Evolutionary conservation across 1,140 invertebrate species (phyloP), one percentile per base, ranked within the genome.

Genomic region (Neomicropteryx cornuta): DNA sequence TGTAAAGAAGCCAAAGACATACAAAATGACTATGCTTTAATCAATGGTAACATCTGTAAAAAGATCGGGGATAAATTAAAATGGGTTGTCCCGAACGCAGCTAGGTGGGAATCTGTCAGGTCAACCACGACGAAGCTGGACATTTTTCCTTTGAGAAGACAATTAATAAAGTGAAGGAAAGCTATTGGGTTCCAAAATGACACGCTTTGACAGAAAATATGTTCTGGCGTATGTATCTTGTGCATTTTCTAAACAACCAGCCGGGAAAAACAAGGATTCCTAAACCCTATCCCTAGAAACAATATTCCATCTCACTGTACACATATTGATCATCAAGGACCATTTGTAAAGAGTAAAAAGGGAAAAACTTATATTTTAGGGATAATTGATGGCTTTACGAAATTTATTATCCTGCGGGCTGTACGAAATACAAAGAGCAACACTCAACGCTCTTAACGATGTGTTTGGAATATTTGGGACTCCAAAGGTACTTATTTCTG

Each of bases 301-400:
- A 28, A 23, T n/a, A 27, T 45, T 5, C 46, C 46, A 13, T 43
- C 46, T 19, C 17, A 39, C 4, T 39, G 37, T 2, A 3, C 41
- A 14, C 47, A 48, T 23, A 38, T 46, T 13, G 46, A 48, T 32
- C 46, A 48, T 36, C 18, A 43, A 13, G 46, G 46, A 2, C 46
- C 46, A 1, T 38, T 48, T 13, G 36, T 35, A 1, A 21, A 21
- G 21, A 38, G 17, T 18, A 33, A 41, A 18, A 34, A 28, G 20
- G 32, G 36, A 28, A 48, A 52, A 23, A 44, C 27, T 18, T 42
- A 58, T 36, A 43, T 61, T 18, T 39, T 57, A 1, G 42, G 45
- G 4, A 43, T 55, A 0, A 32, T 53, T 6, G 52, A 57, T 39
- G 41, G 35, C 2, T 55, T 55, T 36, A 48, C 48, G 2, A 53